phyloP scores from a whole-genome alignment of 2,888 invertebrate species.

The Gerris lacustris region DNA sequence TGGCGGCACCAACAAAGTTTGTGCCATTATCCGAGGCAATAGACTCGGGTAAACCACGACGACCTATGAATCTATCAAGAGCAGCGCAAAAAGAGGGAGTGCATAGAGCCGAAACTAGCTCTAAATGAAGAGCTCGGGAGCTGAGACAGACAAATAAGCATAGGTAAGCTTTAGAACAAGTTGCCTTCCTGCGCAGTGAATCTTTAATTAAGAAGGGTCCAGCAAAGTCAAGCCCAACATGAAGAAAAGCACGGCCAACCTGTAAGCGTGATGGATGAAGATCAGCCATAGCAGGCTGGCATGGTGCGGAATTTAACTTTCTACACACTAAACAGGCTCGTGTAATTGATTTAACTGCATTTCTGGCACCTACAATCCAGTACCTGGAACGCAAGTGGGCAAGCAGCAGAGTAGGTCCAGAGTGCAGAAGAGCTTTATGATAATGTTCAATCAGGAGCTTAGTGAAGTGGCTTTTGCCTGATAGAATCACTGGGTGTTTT shows the following conservation, averaged over 20 bases:
- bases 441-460: slow-evolving; percentile 10
- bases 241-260: slow-evolving; percentile 5
- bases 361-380: slow-evolving; percentile 13
- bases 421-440: slow-evolving; percentile 10
- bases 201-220: too few relatives aligned
- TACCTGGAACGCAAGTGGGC: slow-evolving; percentile 4
- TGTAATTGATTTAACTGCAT: neutral
- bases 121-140: too few relatives aligned
- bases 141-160: too few relatives aligned
- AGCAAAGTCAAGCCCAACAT: too few relatives aligned
- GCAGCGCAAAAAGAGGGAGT: too few relatives aligned
- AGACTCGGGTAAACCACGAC: too few relatives aligned
- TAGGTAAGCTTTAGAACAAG: too few relatives aligned
- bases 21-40: too few relatives aligned
- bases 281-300: slow-evolving; percentile 13
- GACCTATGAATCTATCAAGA: too few relatives aligned
- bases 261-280: slow-evolving; percentile 7
- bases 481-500: slow-evolving; percentile 18
- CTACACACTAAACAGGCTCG: slow-evolving; percentile 11
- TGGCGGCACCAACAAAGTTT: too few relatives aligned
- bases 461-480: slow-evolving; percentile 12
- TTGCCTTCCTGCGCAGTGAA: too few relatives aligned
- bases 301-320: slow-evolving; percentile 4
- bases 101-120: too few relatives aligned
- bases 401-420: slow-evolving; percentile 8